Base-by-base conservation (phyloP, 2,113 vertebrate genomes). In the Anarhynchus alexandrinus region DNA sequence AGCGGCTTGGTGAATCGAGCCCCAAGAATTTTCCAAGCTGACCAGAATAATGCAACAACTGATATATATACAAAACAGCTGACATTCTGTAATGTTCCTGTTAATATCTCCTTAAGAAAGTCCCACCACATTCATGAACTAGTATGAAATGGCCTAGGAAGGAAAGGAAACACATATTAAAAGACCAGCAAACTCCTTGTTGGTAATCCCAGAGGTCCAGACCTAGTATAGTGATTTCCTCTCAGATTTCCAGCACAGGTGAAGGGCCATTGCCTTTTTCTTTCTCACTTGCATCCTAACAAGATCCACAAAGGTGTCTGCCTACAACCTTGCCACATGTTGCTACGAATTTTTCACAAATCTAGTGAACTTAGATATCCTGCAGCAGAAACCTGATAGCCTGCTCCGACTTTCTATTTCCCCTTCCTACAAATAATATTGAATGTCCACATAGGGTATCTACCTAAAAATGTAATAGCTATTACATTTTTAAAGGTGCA, bases 1-100 rank as follows among this genome's bases (percentile, higher is more conserved):
- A 32, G 18, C 8, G 0, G 2, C 9, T 61, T 64, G 15, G 11
- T 23, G 36, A 82, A 79, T 8, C 1, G 0, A 64, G 18, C 2
- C 27, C 36, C 5, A 38, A 36, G 54, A 42, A 69, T 52, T 82
- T 55, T 95, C 62, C 42, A 85, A 16, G 36, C 25, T 57, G 49
- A 55, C 9, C 32, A 71, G 61, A 91, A 74, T 47, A 93, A 74
- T 59, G 43, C 12, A 86, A 40, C 18, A 52, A 57, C 17, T 38
- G 26, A 64, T 36, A 86, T 1, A 32, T 26, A 58, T 0, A 54
- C 5, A 57, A n/a, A 88, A 89, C 83, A 45, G 5, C 17, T 47
- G 65, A n/a, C 10, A 72, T 47, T 4, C 52, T 64, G 10, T 59
- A 47, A 45, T n/a, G 6, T 45, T 78, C 9, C 17, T 72, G 38